Evolutionary conservation across 1,140 invertebrate genomes (phyloP), one percentile per base, ranked within the genome.

Genomic region (Lethocerus indicus): DNA sequence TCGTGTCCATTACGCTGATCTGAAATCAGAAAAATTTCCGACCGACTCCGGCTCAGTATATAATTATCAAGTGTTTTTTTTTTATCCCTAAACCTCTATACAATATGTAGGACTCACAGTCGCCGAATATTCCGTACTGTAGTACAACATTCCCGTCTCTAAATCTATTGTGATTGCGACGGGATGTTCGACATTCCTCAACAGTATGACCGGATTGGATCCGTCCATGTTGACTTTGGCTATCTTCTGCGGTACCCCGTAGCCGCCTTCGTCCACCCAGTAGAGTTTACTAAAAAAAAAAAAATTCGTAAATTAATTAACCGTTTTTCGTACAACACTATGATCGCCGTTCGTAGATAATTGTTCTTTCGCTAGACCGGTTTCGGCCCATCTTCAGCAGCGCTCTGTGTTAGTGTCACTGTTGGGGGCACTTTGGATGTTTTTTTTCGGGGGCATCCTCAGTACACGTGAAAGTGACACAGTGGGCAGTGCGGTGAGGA

Each of bases 161-260:
- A 87, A 75, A 61, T 96, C 91, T 40, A 95, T 75, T 0, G 86
- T 79, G 5, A 96, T 75, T 20, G 84, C 81, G 61, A 90, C 83
- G 0, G 87, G 83, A 55, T 76, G 71, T 48, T 79, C 71, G 2
- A 83, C 67, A 21, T 70, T 62, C 26, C 74, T 65, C 0, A 81
- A 64, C 0, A 91, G 60, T 5, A 89, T 73, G 0, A 75, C 64
- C 0, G 89, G 71, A 54, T 85, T 76, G 0, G 74, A 73, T 0
- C 95, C 95, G 61, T 95, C 91, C 90, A 98, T 94, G 58, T 91
- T 86, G 0, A 89, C 89, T 56, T 80, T 76, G 0, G 79, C 92
- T 23, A 99, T 81, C 65, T 98, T 98, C 1, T 81, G 72, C 0
- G 85, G 83, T 0, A 97, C 85, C 9, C 89, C 88, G 52, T 74